phyloP scores from a whole-genome alignment of 2,797 vertebrate genomes.

The Florisuga fusca region DNA sequence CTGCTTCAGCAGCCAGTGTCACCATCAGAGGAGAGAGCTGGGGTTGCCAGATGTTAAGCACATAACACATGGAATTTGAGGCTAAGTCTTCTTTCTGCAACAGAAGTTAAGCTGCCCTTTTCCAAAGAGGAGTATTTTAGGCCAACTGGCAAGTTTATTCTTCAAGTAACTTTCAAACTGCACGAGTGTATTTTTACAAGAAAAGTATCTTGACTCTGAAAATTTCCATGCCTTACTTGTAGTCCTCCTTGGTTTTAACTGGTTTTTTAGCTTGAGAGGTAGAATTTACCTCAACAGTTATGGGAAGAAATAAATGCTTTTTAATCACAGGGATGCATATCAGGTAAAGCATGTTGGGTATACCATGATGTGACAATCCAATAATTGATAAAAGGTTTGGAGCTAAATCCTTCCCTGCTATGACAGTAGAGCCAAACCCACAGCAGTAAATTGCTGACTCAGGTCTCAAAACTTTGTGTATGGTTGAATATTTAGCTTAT shows the following conservation, averaged over 20 bases:
- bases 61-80: not conserved
- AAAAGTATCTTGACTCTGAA: not conserved
- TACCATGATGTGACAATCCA: not conserved
- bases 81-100: slow-evolving; percentile 21
- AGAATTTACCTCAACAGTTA: not conserved
- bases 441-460: not conserved
- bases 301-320: not conserved
- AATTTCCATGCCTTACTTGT: not conserved
- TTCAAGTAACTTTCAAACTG: not conserved
- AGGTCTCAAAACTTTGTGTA: not conserved
- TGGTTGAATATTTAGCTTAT: not conserved
- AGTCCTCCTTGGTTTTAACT: not conserved
- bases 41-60: slow-evolving; percentile 26
- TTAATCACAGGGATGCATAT: not conserved
- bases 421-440: not conserved
- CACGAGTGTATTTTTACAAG: not conserved
- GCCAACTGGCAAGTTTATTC: not conserved
- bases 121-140: not conserved
- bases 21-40: not conserved
- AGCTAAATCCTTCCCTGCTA: not conserved
- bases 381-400: not conserved
- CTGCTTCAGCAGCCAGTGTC: slow-evolving; percentile 21
- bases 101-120: slow-evolving; percentile 31
- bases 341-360: not conserved
- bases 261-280: not conserved